Evolutionary conservation across 2,113 vertebrate species (phyloP).

Genomic region (Synchiropus splendidus): DNA sequence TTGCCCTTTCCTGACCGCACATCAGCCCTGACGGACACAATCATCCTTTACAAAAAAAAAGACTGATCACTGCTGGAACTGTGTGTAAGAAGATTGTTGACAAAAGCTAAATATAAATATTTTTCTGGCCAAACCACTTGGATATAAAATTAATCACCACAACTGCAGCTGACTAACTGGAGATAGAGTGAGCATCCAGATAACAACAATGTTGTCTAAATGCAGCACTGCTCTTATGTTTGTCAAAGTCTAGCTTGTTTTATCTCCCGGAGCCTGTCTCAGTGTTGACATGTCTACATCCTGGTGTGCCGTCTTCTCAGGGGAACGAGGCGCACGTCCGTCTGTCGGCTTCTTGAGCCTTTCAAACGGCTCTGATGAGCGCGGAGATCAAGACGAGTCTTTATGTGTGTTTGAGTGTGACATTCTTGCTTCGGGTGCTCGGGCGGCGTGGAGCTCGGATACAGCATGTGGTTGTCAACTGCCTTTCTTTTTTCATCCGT

Average conservation of each 20-base stretch:
- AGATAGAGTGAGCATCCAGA: too few species aligned
- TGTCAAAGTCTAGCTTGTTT: too few species aligned
- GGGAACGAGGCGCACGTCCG: slow-evolving; percentile 5
- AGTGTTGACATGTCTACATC: slow-evolving; percentile 9
- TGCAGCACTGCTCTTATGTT: too few species aligned
- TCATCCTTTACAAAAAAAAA: too few species aligned
- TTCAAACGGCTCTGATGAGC: slow-evolving; percentile 7
- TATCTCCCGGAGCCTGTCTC: slow-evolving; percentile 8
- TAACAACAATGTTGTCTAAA: too few species aligned
- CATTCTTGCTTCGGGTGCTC: slow-evolving; percentile 25
- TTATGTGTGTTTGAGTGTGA: slow-evolving; percentile 20
- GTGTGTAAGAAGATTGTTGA: too few species aligned
- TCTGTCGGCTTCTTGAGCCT: slow-evolving; percentile 13
- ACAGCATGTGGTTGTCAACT: slow-evolving; percentile 32
- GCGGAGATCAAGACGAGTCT: slow-evolving; percentile 12
- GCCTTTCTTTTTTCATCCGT: not conserved
- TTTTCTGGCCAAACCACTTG: too few species aligned
- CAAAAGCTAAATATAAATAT: too few species aligned
- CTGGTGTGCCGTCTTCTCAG: slow-evolving; percentile 14
- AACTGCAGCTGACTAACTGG: too few species aligned
- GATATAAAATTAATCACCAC: too few species aligned
- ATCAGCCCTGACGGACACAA: too few species aligned
- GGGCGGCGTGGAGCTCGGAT: slow-evolving; percentile 16
- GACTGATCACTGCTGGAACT: too few species aligned
- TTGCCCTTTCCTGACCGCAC: slow-evolving; percentile 22